Percentiles rank a stretch among this genome's conserved stretches.
These are phyloP conservation scores for Leucophenga maculata DNA, from an alignment of 2,888 invertebrate genomes.

Conservation along the genomic window DNA sequence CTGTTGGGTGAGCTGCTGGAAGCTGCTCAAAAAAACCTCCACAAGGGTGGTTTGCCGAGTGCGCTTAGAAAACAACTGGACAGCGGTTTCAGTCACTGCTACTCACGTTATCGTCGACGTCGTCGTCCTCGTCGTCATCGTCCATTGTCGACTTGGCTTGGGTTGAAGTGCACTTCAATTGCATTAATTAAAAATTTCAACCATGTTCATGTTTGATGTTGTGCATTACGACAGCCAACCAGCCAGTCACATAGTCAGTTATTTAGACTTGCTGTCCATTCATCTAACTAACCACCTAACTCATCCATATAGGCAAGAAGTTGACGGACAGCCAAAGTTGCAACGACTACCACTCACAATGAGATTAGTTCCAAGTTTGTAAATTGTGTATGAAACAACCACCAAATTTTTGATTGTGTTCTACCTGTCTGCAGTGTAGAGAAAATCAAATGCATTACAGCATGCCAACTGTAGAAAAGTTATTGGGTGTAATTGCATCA, in stretches of 20 bases:
- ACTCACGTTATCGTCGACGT: no score
- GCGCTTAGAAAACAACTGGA: slow-evolving; percentile 14
- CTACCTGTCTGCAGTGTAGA: background rate
- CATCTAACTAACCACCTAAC: no score
- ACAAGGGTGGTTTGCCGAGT: background rate
- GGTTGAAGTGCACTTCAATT: slow-evolving; percentile 61
- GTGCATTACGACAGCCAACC: background rate
- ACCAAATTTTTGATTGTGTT: background rate
- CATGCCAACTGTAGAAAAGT: no score
- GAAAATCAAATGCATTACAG: background rate
- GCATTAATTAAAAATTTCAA: slow-evolving; percentile 56
- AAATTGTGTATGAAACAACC: background rate
- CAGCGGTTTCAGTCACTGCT: background rate
- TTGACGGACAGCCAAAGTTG: background rate
- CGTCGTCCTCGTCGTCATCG: no score
- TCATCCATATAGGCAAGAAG: background rate
- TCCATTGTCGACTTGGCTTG: background rate
- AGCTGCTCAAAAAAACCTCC: background rate
- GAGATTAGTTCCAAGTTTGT: background rate
- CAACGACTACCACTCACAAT: background rate
- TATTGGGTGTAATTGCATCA: no score
- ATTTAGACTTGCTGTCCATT: background rate
- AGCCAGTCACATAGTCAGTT: no score
- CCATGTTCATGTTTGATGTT: slow-evolving; percentile 16
- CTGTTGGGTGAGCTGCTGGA: background rate